A percentile compares a stretch with the other conserved stretches of the same genome.
Evolutionary conservation across 2,113 vertebrate genomes (phyloP).

Genomic region (Laticauda laticaudata): DNA sequence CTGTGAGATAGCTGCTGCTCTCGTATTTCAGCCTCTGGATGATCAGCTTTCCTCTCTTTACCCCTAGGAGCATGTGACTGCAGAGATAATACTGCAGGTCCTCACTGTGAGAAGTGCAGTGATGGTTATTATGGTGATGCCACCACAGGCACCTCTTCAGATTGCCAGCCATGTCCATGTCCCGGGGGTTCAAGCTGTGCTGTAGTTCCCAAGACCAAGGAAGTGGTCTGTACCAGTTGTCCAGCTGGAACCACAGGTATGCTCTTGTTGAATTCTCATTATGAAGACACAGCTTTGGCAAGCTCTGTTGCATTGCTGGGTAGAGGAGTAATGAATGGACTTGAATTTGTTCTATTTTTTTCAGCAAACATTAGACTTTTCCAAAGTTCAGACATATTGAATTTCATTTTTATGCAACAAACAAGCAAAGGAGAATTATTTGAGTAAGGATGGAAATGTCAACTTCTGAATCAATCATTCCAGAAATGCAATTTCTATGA

Average conservation of each 20-base stretch:
- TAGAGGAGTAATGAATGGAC: background rate
- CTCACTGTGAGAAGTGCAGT: slow-evolving; percentile 88
- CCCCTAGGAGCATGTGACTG: slow-evolving; percentile 84
- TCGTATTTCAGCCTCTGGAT: background rate
- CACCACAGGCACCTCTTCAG: slow-evolving; percentile 70
- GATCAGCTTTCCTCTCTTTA: background rate
- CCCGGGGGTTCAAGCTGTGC: slow-evolving; percentile 87
- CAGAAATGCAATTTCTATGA: background rate
- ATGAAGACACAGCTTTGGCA: rapidly evolving
- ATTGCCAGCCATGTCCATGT: slow-evolving; percentile 89
- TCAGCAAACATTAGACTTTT: background rate
- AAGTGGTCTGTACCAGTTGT: slow-evolving; percentile 96
- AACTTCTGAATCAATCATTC: background rate
- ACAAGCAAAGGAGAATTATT: background rate
- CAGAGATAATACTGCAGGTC: slow-evolving; percentile 84
- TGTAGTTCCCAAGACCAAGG: slow-evolving; percentile 81
- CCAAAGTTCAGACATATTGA: background rate
- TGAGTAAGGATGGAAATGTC: background rate
- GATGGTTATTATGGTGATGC: slow-evolving; percentile 93
- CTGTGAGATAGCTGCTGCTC: background rate
- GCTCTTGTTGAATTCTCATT: background rate
- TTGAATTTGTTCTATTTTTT: background rate
- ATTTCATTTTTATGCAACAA: background rate
- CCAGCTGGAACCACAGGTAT: slow-evolving; percentile 89
- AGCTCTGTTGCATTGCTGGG: background rate